Conservation (phyloP, 2,797 vertebrate genomes). For the Girardinus metallicus region DNA sequence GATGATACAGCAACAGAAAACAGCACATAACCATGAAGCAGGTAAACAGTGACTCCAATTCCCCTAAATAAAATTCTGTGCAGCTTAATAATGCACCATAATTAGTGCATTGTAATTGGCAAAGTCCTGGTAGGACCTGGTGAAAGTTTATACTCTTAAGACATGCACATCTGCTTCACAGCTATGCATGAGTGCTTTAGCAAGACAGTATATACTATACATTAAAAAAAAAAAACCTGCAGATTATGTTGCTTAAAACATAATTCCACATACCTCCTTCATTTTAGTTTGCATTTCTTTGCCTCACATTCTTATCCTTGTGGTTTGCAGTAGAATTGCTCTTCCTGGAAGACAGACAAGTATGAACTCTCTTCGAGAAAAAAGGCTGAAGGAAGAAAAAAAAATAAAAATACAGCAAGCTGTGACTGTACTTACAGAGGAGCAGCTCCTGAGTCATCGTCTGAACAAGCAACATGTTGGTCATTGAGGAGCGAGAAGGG, state of each 20-base stretch:
- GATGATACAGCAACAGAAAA: background rate
- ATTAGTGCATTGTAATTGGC: background rate
- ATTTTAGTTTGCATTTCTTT: slow-evolving; percentile 91
- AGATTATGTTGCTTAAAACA: background rate
- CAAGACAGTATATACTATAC: background rate
- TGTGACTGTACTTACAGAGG: slow-evolving; percentile 88
- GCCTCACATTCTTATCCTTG: slow-evolving; percentile 92
- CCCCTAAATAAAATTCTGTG: background rate
- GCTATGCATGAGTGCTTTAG: background rate
- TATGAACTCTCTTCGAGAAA: slow-evolving; percentile 7
- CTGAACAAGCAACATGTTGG: slow-evolving; percentile 65
- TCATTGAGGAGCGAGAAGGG: background rate
- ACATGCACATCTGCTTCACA: background rate
- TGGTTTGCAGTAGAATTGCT: slow-evolving; percentile 89
- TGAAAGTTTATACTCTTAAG: background rate
- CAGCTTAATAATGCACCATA: background rate
- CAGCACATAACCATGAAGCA: background rate
- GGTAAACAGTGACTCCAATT: background rate
- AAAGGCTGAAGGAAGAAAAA: background rate
- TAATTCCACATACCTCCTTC: slow-evolving; percentile 53
- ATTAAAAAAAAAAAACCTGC: background rate
- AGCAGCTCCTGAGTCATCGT: slow-evolving; percentile 92
- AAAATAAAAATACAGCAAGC: background rate
- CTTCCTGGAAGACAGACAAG: slow-evolving; percentile 82
- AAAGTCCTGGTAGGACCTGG: background rate